Conservation (phyloP, 2,113 vertebrate genomes). For the Oncorhynchus keta region DNA sequence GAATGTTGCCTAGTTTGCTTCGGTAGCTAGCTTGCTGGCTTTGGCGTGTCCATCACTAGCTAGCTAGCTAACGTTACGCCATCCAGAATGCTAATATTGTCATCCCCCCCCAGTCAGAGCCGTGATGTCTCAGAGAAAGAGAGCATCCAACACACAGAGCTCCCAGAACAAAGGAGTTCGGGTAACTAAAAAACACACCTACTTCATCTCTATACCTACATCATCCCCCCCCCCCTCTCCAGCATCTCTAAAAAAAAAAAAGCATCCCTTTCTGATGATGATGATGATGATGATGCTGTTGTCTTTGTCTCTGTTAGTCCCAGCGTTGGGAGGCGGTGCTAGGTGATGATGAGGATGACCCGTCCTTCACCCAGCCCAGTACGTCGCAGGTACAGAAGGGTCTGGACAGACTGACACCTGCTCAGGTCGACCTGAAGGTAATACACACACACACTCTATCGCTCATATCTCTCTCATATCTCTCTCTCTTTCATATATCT, state of each 20-base stretch:
- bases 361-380: conserved; percentile 53
- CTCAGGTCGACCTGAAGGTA: conserved; percentile 78
- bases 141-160: conserved; percentile 12
- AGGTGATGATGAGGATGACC: conserved; percentile 63
- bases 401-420: conserved; percentile 51
- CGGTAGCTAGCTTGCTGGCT: no score
- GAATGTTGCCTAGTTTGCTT: no score
- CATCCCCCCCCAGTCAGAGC: not conserved
- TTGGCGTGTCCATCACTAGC: no score
- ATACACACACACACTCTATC: not conserved
- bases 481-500: no score
- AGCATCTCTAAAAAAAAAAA: not conserved
- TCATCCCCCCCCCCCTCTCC: not conserved
- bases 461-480: not conserved
- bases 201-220: not conserved
- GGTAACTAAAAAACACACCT: conserved; percentile 12
- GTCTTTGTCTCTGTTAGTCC: not conserved
- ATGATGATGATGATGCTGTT: not conserved
- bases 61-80: no score
- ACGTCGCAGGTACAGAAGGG: conserved; percentile 70
- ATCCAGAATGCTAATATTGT: no score
- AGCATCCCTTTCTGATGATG: not conserved
- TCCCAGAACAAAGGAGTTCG: conserved; percentile 35
- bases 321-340: conserved; percentile 6
- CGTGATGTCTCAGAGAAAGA: conserved; percentile 64